Conservation (phyloP, 1,140 invertebrate genomes). For the Acromyrmex echinatior region DNA sequence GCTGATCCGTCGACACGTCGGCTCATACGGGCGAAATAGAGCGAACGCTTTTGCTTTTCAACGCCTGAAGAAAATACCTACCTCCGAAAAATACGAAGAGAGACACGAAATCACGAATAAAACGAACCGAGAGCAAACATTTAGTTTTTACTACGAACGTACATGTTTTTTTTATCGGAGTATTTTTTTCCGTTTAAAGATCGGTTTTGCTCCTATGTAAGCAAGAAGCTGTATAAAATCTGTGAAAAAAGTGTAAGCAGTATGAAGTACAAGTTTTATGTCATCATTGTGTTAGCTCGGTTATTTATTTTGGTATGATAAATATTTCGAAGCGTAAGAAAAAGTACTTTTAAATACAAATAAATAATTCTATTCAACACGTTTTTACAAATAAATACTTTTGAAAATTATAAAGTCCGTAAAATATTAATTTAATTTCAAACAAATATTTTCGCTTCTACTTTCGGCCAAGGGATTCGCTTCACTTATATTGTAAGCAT, state of each 20-base stretch:
- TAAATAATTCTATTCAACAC: neutral
- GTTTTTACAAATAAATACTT: neutral
- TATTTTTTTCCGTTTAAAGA: neutral
- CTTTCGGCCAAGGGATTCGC: neutral
- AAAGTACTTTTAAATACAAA: neutral
- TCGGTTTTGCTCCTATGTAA: neutral
- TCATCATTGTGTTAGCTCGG: neutral
- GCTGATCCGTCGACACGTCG: constrained; percentile 38
- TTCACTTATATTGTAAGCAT: neutral
- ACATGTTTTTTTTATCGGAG: neutral
- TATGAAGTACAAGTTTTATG: neutral
- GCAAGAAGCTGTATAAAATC: neutral
- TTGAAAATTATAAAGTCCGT: neutral
- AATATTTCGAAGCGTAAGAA: neutral
- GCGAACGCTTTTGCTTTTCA: constrained; percentile 42
- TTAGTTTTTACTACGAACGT: neutral
- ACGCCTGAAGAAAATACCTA: neutral
- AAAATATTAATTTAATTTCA: neutral
- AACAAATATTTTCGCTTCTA: constrained; percentile 7
- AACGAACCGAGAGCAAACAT: neutral
- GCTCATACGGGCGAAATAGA: constrained; percentile 15
- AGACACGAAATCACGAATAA: neutral
- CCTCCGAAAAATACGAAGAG: neutral
- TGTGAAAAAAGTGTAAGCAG: neutral
- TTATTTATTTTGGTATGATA: neutral